Evolutionary conservation across 2,113 vertebrate genomes (phyloP).

Genomic region (Clarias gariepinus): DNA sequence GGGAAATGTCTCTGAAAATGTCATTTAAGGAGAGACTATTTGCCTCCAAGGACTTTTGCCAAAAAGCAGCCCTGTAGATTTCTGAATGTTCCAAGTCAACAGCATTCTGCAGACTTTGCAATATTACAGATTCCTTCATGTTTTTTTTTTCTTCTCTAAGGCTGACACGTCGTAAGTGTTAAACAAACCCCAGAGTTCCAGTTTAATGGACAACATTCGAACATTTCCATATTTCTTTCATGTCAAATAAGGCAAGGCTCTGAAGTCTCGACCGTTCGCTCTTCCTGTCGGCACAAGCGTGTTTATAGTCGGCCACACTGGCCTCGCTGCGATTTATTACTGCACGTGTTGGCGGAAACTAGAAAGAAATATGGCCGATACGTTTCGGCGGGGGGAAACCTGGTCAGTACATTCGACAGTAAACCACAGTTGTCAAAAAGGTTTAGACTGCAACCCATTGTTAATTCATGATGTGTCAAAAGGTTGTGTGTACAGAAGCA

Average conservation of each 20-base stretch:
- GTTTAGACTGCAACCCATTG: conserved; percentile 19
- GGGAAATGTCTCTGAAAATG: conserved; percentile 50
- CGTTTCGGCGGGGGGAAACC: conserved; percentile 9
- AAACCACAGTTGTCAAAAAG: background rate
- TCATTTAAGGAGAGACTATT: conserved; percentile 33
- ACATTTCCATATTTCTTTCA: conserved; percentile 22
- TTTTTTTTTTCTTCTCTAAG: background rate
- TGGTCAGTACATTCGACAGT: conserved; percentile 28
- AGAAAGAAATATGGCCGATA: conserved; percentile 22
- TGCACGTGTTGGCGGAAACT: conserved; percentile 21
- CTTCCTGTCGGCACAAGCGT: background rate
- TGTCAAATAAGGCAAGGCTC: conserved; percentile 17
- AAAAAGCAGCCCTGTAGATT: conserved; percentile 47
- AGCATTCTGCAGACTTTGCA: conserved; percentile 41
- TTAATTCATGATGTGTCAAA: conserved; percentile 25
- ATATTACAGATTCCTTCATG: conserved; percentile 20
- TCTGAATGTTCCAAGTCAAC: conserved; percentile 34
- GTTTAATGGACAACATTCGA: conserved; percentile 30
- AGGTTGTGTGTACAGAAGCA: conserved; percentile 21
- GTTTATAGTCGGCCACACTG: conserved; percentile 26
- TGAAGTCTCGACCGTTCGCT: background rate
- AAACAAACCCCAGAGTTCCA: conserved; percentile 27
- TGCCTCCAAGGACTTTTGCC: conserved; percentile 23
- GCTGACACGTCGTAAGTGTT: conserved; percentile 24
- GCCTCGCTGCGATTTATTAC: conserved; percentile 24